Evolutionary conservation across 2,888 invertebrate species (phyloP).

Genomic region (Nomada flava): DNA sequence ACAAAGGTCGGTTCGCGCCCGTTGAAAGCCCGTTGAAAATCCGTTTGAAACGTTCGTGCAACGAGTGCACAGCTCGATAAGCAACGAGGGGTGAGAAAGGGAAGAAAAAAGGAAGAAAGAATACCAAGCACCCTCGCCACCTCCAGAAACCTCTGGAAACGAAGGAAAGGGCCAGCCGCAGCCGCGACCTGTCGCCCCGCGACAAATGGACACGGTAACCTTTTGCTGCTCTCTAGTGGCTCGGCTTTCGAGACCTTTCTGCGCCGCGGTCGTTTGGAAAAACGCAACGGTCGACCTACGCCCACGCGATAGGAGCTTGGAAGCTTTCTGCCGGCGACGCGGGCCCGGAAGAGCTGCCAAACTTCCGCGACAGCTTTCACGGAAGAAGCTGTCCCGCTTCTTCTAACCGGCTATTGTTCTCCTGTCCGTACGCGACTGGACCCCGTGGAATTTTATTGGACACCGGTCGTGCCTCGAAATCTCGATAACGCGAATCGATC

Average conservation of each 20-base stretch:
- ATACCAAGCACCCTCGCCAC: constrained; percentile 32
- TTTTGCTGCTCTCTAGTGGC: constrained; percentile 56
- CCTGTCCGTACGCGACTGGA: not conserved
- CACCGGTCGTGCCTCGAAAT: not conserved
- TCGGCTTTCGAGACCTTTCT: constrained; percentile 59
- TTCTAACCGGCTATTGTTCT: constrained; percentile 17
- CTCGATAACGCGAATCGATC: not conserved
- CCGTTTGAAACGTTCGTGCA: constrained; percentile 48
- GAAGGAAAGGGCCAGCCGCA: constrained; percentile 31
- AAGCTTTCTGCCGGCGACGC: constrained; percentile 25
- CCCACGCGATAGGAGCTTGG: constrained; percentile 16
- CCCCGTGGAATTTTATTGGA: constrained; percentile 7
- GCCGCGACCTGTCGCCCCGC: constrained; percentile 46
- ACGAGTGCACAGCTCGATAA: constrained; percentile 25
- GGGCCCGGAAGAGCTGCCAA: constrained; percentile 18
- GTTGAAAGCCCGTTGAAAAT: constrained; percentile 49
- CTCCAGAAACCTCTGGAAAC: constrained; percentile 35
- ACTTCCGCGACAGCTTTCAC: constrained; percentile 56
- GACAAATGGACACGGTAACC: constrained; percentile 59
- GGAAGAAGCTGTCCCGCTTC: constrained; percentile 22
- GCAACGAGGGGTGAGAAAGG: not conserved
- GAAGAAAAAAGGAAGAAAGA: not conserved
- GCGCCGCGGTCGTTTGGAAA: constrained; percentile 52
- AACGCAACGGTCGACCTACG: constrained; percentile 46
- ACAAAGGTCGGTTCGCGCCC: constrained; percentile 1